phyloP scores from a whole-genome alignment of 2,113 vertebrate genomes.

The Gobius niger region DNA sequence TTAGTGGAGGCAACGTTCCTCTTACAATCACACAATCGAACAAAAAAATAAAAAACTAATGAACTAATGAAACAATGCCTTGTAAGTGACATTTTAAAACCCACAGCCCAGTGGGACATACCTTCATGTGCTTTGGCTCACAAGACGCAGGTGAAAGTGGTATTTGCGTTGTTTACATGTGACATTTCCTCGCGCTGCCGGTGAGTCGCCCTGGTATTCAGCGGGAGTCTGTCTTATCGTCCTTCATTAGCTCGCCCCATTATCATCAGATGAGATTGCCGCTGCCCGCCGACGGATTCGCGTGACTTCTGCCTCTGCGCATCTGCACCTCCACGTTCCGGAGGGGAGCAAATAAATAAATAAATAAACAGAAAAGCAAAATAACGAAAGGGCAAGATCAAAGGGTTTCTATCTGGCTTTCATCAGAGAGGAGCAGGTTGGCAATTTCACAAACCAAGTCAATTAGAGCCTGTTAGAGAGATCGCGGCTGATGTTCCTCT shows the following conservation, averaged over 20 bases:
- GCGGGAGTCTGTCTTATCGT: constrained; percentile 52
- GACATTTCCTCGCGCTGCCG: constrained; percentile 53
- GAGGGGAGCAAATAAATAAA: no score
- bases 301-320: constrained; percentile 34
- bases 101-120: background rate
- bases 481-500: constrained; percentile 29
- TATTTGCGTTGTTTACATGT: constrained; percentile 54
- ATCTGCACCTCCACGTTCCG: no score
- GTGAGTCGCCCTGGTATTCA: constrained; percentile 31
- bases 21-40: no score
- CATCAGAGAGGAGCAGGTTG: constrained; percentile 62
- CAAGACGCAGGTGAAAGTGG: background rate
- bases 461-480: constrained; percentile 61
- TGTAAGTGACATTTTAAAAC: no score
- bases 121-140: constrained; percentile 11
- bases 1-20: no score
- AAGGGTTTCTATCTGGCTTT: constrained; percentile 66
- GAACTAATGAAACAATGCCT: no score
- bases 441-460: constrained; percentile 62
- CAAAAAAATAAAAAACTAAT: no score
- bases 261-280: constrained; percentile 56
- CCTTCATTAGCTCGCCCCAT: constrained; percentile 65
- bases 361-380: constrained; percentile 8
- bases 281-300: constrained; percentile 42
- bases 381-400: constrained; percentile 48